Conservation (phyloP, 2,797 vertebrate genomes). For the Clarias laeviceps region DNA sequence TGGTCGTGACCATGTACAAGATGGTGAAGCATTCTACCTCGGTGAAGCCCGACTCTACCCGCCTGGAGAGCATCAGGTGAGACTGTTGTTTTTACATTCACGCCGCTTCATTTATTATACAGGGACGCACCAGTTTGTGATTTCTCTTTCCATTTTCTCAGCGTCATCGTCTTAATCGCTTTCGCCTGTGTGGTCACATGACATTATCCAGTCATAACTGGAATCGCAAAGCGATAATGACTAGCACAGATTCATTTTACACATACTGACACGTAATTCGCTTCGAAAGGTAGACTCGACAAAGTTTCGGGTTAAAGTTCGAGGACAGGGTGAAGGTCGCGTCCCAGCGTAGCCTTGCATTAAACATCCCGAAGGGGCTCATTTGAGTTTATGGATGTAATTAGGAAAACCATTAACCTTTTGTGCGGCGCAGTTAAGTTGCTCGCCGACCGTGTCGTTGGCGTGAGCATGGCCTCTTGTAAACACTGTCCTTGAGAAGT, state of each 20-base stretch:
- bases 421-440: slow-evolving; percentile 36
- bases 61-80: slow-evolving; percentile 99
- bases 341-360: slow-evolving; percentile 1
- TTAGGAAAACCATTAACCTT: slow-evolving; percentile 53
- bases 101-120: not conserved
- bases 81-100: slow-evolving; percentile 50
- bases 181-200: slow-evolving; percentile 7
- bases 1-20: slow-evolving; percentile 98
- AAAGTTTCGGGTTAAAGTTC: slow-evolving; percentile 30
- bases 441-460: slow-evolving; percentile 10
- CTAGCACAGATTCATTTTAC: slow-evolving; percentile 10
- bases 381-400: slow-evolving; percentile 50
- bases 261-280: slow-evolving; percentile 3
- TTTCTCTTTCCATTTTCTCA: not conserved
- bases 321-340: slow-evolving; percentile 24
- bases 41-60: slow-evolving; percentile 98
- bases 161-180: slow-evolving; percentile 15
- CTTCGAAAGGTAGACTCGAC: not conserved
- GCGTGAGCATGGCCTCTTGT: slow-evolving; percentile 6
- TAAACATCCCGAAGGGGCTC: slow-evolving; percentile 32
- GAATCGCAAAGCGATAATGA: slow-evolving; percentile 17
- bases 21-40: slow-evolving; percentile 99
- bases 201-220: slow-evolving; percentile 2
- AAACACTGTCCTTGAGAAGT: slow-evolving; percentile 46
- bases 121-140: not conserved